phyloP scores from a whole-genome alignment of 2,113 vertebrate genomes.

The Gymnogyps californianus region DNA sequence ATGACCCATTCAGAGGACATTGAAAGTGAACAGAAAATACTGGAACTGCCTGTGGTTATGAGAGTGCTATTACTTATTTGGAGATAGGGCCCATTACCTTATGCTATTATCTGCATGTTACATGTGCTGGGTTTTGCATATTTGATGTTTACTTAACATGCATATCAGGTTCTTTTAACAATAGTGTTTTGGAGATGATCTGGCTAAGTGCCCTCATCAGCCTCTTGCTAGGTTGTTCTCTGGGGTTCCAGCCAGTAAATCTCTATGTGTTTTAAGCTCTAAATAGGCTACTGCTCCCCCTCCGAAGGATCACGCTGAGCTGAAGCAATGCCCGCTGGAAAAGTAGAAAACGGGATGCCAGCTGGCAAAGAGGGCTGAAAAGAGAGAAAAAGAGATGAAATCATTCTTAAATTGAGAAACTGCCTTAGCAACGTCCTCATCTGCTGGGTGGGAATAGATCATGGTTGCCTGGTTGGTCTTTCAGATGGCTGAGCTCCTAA shows the following conservation, averaged over 20 bases:
- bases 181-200: background rate
- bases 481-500: conserved; percentile 11
- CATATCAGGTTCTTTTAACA: conserved; percentile 1
- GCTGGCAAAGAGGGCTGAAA: conserved; percentile 33
- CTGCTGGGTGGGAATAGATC: background rate
- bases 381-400: conserved; percentile 10
- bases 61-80: conserved; percentile 1
- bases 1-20: background rate
- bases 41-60: background rate
- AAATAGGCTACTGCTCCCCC: conserved; percentile 34
- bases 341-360: background rate
- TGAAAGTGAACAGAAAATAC: conserved; percentile 5
- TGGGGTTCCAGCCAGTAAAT: conserved; percentile 37
- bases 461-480: background rate
- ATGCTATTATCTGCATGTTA: background rate
- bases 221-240: conserved; percentile 23
- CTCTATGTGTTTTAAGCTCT: conserved; percentile 23
- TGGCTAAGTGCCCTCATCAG: conserved; percentile 30
- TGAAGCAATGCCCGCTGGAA: conserved; percentile 25
- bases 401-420: background rate
- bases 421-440: conserved; percentile 14
- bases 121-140: background rate
- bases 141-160: conserved; percentile 21
- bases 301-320: background rate
- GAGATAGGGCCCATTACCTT: background rate